phyloP scores from a whole-genome alignment of 1,140 invertebrate species.

The Musca domestica region DNA sequence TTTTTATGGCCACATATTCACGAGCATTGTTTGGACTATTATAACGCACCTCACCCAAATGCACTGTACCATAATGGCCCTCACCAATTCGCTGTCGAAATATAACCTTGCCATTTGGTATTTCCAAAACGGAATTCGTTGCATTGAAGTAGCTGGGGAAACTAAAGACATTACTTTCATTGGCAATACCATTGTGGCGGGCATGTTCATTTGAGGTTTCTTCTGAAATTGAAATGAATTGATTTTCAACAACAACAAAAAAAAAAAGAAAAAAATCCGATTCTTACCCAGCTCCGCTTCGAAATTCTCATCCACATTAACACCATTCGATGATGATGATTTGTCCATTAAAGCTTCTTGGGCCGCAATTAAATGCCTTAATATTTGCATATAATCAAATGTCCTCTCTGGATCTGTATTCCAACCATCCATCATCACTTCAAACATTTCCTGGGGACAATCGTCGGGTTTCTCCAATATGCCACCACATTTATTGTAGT shows the following conservation, averaged over 20 bases:
- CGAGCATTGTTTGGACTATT: conserved; percentile 29
- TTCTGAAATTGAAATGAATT: not conserved
- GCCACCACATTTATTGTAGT: conserved; percentile 49
- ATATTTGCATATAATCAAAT: conserved; percentile 67
- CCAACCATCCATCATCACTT: conserved; percentile 91
- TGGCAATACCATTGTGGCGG: not conserved
- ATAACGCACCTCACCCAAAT: conserved; percentile 36
- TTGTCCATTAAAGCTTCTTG: not conserved
- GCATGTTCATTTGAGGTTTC: not conserved
- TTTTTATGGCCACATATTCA: conserved; percentile 70
- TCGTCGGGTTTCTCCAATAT: conserved; percentile 65
- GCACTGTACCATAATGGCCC: conserved; percentile 47
- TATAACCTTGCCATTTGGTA: conserved; percentile 40
- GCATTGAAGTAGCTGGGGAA: conserved; percentile 31
- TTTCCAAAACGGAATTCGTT: conserved; percentile 33
- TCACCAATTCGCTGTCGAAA: conserved; percentile 39
- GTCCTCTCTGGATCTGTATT: conserved; percentile 65
- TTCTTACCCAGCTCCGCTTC: not conserved
- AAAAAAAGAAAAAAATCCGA: not conserved
- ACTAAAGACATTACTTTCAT: conserved; percentile 1
- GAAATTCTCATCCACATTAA: not conserved
- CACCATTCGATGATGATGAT: not conserved
- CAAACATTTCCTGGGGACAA: conserved; percentile 80
- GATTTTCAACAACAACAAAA: not conserved
- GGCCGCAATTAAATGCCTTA: conserved; percentile 34